Conservation (phyloP, 1,140 invertebrate genomes). For the Berghia stephanieae region DNA sequence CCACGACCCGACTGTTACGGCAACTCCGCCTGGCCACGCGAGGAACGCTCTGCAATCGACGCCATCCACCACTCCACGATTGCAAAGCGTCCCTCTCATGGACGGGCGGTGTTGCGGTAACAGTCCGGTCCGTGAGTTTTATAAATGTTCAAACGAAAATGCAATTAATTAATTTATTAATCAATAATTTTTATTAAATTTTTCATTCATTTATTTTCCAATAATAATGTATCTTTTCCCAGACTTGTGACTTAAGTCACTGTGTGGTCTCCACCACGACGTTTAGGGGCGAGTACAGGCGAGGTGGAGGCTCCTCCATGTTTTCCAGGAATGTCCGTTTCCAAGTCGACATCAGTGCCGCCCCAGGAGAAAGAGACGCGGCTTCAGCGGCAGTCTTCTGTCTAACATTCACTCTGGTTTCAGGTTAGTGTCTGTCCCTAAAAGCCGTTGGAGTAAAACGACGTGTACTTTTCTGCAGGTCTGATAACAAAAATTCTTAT, state of each 20-base stretch:
- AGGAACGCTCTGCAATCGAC: too few species aligned
- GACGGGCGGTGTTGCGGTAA: too few species aligned
- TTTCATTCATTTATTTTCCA: conserved; percentile 2
- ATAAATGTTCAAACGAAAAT: neutral
- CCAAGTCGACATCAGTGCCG: conserved; percentile 78
- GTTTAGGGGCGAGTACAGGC: conserved; percentile 96
- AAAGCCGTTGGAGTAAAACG: too few species aligned
- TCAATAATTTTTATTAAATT: neutral
- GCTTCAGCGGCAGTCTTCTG: conserved; percentile 80
- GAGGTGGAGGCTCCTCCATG: conserved; percentile 89
- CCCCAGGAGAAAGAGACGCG: conserved; percentile 50
- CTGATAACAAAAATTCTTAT: too few species aligned
- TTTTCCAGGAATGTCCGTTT: conserved; percentile 96
- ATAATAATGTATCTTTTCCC: conserved; percentile 37
- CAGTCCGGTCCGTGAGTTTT: too few species aligned
- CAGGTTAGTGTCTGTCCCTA: too few species aligned
- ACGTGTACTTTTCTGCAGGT: too few species aligned
- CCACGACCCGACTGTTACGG: too few species aligned
- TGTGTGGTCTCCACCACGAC: conserved; percentile 98
- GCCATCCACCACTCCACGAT: too few species aligned
- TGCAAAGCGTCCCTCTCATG: too few species aligned
- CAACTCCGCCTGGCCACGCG: too few species aligned
- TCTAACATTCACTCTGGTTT: conserved; percentile 93
- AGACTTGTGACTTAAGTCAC: conserved; percentile 98
- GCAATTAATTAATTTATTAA: neutral